A percentile compares a stretch with the other conserved stretches of the same genome.
phyloP scores from a whole-genome alignment of 2,113 vertebrate genomes.

The Syngnathus typhle region DNA sequence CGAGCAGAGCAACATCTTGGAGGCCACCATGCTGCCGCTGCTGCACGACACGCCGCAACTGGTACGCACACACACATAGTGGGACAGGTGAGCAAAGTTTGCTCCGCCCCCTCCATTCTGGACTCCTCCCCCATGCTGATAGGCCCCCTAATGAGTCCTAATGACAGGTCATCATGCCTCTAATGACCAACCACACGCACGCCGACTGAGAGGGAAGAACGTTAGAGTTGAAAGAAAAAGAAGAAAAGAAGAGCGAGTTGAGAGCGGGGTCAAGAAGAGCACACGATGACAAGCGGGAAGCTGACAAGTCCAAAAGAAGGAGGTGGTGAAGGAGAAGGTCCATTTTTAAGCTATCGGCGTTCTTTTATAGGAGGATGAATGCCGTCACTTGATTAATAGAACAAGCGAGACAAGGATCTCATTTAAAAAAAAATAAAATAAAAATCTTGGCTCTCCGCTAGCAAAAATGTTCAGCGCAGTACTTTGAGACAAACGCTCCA shows the following conservation, averaged over 20 bases:
- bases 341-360: not conserved
- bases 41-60: constrained; percentile 83
- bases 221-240: not conserved
- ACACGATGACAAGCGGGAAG: constrained; percentile 45
- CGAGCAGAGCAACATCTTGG: constrained; percentile 81
- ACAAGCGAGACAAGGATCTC: constrained; percentile 2
- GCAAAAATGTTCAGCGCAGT: constrained; percentile 23
- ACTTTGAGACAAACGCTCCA: constrained; percentile 40
- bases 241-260: constrained; percentile 6
- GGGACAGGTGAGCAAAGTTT: constrained; percentile 15
- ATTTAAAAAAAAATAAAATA: constrained; percentile 30
- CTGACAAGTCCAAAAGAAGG: constrained; percentile 26
- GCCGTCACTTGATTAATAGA: not conserved
- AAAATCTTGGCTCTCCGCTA: constrained; percentile 8
- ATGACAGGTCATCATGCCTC: constrained; percentile 68
- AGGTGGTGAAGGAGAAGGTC: not conserved
- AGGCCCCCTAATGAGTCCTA: constrained; percentile 68
- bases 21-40: constrained; percentile 84
- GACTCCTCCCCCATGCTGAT: constrained; percentile 53
- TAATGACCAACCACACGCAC: constrained; percentile 63
- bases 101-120: constrained; percentile 6
- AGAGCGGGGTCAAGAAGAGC: constrained; percentile 31
- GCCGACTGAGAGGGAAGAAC: constrained; percentile 29
- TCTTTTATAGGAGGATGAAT: not conserved
- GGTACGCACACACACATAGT: constrained; percentile 62